Evolutionary conservation across 2,888 invertebrate species (phyloP).

Genomic region (Falcaria lacertinaria): DNA sequence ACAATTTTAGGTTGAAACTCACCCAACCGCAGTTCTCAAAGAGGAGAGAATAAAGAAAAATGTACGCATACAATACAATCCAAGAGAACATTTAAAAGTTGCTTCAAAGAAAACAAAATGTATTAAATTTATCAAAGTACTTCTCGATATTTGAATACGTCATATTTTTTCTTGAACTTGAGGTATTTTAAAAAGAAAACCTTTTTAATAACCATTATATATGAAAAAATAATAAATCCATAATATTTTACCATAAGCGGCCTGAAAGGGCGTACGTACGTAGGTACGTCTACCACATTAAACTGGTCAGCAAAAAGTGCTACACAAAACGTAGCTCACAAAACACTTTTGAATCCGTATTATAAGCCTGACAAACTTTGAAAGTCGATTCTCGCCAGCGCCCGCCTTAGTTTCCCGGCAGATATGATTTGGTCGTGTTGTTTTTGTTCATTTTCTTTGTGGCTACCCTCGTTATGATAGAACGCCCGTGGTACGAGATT

Average conservation of each 20-base stretch:
- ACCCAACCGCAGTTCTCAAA: not conserved
- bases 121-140: no score
- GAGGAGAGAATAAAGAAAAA: not conserved
- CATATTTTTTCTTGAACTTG: no score
- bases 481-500: slow-evolving; percentile 34
- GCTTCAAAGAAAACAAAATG: no score
- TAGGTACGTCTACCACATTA: no score
- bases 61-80: no score
- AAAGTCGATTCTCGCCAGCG: slow-evolving; percentile 24
- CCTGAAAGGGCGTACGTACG: no score
- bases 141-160: no score
- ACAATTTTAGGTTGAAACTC: not conserved
- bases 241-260: no score
- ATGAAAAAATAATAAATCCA: no score
- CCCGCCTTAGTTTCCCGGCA: slow-evolving; percentile 22
- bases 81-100: no score
- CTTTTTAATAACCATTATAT: no score
- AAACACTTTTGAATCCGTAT: not conserved
- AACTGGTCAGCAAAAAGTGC: not conserved
- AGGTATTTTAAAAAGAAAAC: no score
- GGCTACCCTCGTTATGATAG: slow-evolving; percentile 27
- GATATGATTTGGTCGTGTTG: slow-evolving; percentile 34
- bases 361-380: slow-evolving; percentile 24
- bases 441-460: slow-evolving; percentile 39
- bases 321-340: not conserved